Base-by-base conservation (phyloP, 92 coral and sea anemone genomes). In the Epizoanthus stellaris region DNA sequence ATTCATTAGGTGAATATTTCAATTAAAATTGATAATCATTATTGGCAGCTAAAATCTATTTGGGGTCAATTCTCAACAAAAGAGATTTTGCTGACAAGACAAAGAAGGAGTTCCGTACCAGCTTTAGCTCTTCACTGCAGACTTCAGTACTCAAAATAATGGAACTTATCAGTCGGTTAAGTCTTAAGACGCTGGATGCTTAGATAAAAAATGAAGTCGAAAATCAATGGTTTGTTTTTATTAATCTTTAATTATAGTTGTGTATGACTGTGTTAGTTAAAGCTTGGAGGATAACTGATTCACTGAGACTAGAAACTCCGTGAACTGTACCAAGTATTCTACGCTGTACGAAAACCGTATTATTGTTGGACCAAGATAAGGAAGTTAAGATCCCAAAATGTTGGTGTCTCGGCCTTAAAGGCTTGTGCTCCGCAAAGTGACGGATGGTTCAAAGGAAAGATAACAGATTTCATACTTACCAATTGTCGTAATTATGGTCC, bases 401-500 rank as follows among this genome's bases (percentile, higher is more conserved):
- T 49, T 9, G 8, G 6, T 47, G 53, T 47, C 53, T 5, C 8
- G 1, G 54, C 54, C 54, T 43, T 8, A 0, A 79, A 79, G 56
- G 6, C 47, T 63, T 79, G n/a, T 19, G 72, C 20, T 23, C 25
- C 25, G 25, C 83, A 79, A 67, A 34, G 17, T n/a, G 9, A 67
- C 47, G n/a, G 45, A 77, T 34, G 6, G 59, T 8, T 79, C 23
- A 4, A 20, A 21, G 5, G 6, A 53, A 45, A 52, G 62, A 5
- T 8, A 3, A 73, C 13, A 17, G 3, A 21, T 16, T 5, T 17
- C 25, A 2, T 12, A 65, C 98, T 86, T 77, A 97, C 99, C 99
- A 21, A 97, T 97, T 13, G 99, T 97, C 0, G 99, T 97, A 3
- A 97, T 89, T 4, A 97, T 93, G 34, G 99, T 97, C 36, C 99